phyloP scores from a whole-genome alignment of 2,797 vertebrate genomes.

The Sebastes trivittatus region DNA sequence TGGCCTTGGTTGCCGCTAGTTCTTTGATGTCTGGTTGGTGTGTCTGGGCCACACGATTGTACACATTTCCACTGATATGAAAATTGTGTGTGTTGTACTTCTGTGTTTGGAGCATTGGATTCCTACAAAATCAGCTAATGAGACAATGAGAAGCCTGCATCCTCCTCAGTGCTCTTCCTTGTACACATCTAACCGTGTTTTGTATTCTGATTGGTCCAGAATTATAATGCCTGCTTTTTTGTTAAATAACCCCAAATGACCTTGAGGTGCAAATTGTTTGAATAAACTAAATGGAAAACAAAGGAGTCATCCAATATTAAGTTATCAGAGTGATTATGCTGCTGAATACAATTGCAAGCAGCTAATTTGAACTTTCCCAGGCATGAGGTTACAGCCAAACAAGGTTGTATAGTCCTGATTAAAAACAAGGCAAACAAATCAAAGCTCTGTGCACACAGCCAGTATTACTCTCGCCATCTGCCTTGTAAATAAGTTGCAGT shows the following conservation, averaged over 20 bases:
- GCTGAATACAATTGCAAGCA: not conserved
- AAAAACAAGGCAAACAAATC: slow-evolving; percentile 28
- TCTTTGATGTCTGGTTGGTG: not conserved
- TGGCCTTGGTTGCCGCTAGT: not conserved
- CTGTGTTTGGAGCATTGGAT: slow-evolving; percentile 1
- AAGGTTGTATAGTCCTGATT: slow-evolving; percentile 19
- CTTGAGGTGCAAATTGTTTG: not conserved
- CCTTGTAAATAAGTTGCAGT: not conserved
- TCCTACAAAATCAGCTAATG: slow-evolving; percentile 19
- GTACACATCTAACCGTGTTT: slow-evolving; percentile 2
- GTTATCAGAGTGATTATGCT: slow-evolving; percentile 28
- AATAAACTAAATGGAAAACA: slow-evolving; percentile 28
- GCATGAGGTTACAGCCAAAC: slow-evolving; percentile 1
- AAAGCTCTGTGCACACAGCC: slow-evolving; percentile 2
- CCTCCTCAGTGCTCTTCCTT: not conserved
- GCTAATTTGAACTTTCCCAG: slow-evolving; percentile 25
- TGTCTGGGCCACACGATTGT: not conserved
- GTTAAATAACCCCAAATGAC: slow-evolving; percentile 23
- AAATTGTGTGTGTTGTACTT: not conserved
- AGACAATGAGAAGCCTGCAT: slow-evolving; percentile 11
- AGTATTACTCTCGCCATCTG: not conserved
- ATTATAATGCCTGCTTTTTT: not conserved
- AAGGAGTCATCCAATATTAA: slow-evolving; percentile 19
- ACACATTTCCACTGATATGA: not conserved
- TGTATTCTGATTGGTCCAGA: not conserved